Conservation (phyloP, 2,113 vertebrate species). For the Cariama cristata region DNA sequence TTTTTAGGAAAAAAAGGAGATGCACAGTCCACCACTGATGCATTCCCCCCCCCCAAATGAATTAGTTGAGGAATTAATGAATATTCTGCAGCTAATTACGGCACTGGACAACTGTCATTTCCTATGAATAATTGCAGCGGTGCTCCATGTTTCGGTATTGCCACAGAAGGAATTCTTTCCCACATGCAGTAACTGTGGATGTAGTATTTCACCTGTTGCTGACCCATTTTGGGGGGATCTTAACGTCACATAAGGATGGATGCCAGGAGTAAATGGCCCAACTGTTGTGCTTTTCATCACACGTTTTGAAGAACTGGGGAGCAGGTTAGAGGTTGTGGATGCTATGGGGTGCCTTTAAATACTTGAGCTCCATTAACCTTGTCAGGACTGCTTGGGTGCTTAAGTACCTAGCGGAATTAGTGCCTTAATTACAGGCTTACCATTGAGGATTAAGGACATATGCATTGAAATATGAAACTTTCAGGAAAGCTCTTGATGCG, state of each 20-base stretch:
- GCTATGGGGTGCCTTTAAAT: neutral
- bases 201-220: neutral
- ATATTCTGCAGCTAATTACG: neutral
- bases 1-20: neutral
- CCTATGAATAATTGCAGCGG: neutral
- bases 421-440: neutral
- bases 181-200: neutral
- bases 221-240: neutral
- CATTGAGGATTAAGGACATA: slow-evolving; percentile 18
- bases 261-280: neutral
- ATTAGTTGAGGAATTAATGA: slow-evolving; percentile 5
- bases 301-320: neutral
- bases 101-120: neutral
- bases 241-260: neutral
- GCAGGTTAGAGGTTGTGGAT: neutral
- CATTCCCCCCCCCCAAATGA: neutral
- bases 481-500: neutral
- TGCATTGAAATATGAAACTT: slow-evolving; percentile 16
- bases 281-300: neutral
- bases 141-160: rapidly evolving
- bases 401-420: neutral
- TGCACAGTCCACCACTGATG: neutral
- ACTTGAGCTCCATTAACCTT: neutral
- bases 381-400: neutral
- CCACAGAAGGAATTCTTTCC: neutral